Evolutionary conservation across 2,113 vertebrate genomes (phyloP).

Genomic region (Otolemur garnettii): DNA sequence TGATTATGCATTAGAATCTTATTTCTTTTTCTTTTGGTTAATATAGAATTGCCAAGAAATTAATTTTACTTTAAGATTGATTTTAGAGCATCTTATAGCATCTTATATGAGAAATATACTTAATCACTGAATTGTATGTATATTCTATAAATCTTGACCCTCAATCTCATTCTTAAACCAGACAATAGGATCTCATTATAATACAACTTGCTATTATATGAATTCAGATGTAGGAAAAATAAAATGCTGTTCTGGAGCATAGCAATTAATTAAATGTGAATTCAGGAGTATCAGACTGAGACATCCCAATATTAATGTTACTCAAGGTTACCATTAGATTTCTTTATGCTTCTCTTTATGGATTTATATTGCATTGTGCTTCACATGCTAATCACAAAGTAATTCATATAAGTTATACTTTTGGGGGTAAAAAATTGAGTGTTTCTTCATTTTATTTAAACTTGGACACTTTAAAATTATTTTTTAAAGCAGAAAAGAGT

Average conservation of each 20-base stretch:
- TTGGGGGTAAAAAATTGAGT: slow-evolving; percentile 12
- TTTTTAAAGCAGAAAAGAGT: slow-evolving; percentile 14
- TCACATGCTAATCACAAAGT: slow-evolving; percentile 13
- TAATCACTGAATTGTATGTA: neutral
- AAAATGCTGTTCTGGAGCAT: neutral
- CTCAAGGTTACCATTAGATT: neutral
- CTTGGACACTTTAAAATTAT: slow-evolving; percentile 14
- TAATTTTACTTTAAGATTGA: slow-evolving; percentile 43
- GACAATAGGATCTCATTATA: neutral
- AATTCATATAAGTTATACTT: slow-evolving; percentile 2
- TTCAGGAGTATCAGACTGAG: neutral
- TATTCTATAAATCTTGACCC: neutral
- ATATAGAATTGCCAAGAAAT: neutral
- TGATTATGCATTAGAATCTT: slow-evolving; percentile 34
- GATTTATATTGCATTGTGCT: neutral
- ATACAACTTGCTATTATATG: neutral
- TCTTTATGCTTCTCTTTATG: slow-evolving; percentile 20
- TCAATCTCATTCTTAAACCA: neutral
- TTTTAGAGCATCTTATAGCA: neutral
- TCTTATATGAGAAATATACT: neutral
- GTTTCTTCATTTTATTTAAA: slow-evolving; percentile 13
- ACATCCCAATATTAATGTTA: neutral
- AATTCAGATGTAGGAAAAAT: slow-evolving; percentile 37
- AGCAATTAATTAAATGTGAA: slow-evolving; percentile 16
- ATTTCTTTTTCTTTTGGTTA: neutral